Percentiles rank a stretch among this genome's conserved stretches.
These are phyloP conservation scores for Phalacrocorax pelagicus DNA, from an alignment of 2,113 vertebrate species.

Conservation along the genomic window DNA sequence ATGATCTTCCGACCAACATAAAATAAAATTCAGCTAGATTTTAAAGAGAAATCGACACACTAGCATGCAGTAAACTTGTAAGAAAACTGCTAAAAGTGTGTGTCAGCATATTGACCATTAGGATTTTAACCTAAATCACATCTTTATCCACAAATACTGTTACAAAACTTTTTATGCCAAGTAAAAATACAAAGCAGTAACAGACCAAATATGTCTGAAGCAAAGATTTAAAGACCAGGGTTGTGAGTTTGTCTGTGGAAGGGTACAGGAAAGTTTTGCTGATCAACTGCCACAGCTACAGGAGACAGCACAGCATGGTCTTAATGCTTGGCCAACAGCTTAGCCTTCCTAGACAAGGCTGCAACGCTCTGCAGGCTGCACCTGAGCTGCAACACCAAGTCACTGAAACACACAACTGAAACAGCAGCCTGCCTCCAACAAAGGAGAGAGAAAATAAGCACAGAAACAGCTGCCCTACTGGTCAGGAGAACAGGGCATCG, in stretches of 20 bases:
- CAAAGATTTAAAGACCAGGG: background rate
- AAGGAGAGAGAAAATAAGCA: background rate
- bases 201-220: fast-evolving
- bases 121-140: background rate
- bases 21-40: background rate
- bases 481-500: fast-evolving
- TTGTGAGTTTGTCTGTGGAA: background rate
- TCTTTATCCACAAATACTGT: background rate
- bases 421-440: background rate
- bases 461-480: background rate
- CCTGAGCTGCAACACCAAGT: background rate
- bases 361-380: background rate
- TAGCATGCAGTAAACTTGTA: background rate
- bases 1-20: fast-evolving
- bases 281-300: background rate
- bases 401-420: background rate
- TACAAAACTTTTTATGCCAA: background rate
- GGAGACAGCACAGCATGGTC: background rate
- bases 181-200: background rate
- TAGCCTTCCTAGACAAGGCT: background rate
- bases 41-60: background rate
- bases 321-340: fast-evolving
- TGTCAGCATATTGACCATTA: background rate
- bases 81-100: background rate
- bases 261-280: background rate